Base-by-base conservation (phyloP, 2,888 invertebrate genomes). In the Diplolepis rosae region DNA sequence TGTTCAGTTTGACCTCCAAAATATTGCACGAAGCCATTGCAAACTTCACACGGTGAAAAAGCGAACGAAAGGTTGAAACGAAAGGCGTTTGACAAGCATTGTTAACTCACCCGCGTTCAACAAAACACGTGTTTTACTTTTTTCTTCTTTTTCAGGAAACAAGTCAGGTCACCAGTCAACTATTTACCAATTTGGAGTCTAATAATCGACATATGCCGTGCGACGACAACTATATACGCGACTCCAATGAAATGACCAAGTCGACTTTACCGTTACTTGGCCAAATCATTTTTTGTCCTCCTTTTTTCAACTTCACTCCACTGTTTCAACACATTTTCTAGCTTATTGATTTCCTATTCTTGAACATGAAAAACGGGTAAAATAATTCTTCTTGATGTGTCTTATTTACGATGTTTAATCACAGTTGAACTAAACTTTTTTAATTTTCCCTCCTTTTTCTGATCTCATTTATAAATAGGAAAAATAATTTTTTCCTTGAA, bases 1-100 rank as follows among this genome's bases (percentile, higher is more conserved):
- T 61, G 35, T 61, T 61, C 24, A 9, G 18, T 61, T 24, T 61
- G 61, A 61, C 61, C 61, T 61, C 61, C 61, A 35, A 61, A 61
- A 61, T 61, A 24, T 35, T 22, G 24, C 61, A 61, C 61, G 27
- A 61, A 61, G 22, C 48, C 15, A 30, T 27, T 15, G 15, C 28
- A 15, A 52, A 52, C 24, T 61, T 61, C 56, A 61, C 39, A 42
- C 39, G 61, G 6, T 39, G 11, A 48, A 48, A 22, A 48, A 18
- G 4, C 0, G 11, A 48, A 4, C 9, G 22, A 22, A 11, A 48
- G 22, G 22, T 48, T 48, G 48, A 48, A 45, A 48, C 22, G 48
- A 11, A 22, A 48, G 9, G 18, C 18, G 22, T 48, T 48, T 48
- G 18, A 48, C 48, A 22, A 48, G 22, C 22, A 9, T 48, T 22